Percentiles rank a stretch among this genome's conserved stretches.
Conservation (phyloP, 2,113 vertebrate genomes). For the Cnemophilus loriae region DNA sequence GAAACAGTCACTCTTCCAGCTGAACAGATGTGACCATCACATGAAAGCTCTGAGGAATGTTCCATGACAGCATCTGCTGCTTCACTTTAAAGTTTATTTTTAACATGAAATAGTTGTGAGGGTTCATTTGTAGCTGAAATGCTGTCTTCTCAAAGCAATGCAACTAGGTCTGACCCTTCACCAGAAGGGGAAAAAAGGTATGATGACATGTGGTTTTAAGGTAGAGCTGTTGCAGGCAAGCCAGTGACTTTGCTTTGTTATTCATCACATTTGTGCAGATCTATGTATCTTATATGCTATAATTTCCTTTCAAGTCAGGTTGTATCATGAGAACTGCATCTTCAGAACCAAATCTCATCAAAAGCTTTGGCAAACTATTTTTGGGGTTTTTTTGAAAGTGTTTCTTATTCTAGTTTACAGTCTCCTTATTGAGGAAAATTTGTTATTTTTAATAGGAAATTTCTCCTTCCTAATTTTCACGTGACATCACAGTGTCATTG, state of each 20-base stretch:
- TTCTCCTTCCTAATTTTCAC: background rate
- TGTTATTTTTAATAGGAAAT: background rate
- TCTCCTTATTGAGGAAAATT: background rate
- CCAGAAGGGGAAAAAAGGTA: background rate
- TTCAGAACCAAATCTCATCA: background rate
- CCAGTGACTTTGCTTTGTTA: background rate
- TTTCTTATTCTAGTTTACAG: background rate
- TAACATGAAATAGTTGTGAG: background rate
- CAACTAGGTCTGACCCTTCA: background rate
- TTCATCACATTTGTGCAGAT: background rate
- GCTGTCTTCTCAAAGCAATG: background rate
- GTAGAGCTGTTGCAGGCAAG: background rate
- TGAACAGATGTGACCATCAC: background rate
- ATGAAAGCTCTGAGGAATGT: background rate
- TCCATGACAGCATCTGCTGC: slow-evolving; percentile 27
- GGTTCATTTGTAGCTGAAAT: background rate
- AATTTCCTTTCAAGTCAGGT: background rate
- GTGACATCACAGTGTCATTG: background rate
- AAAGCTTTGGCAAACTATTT: background rate
- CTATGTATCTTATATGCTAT: background rate
- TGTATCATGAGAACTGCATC: background rate
- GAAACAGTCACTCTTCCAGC: background rate
- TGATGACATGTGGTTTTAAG: background rate
- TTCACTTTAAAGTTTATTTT: slow-evolving; percentile 35
- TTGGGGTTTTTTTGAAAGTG: background rate